Conservation (phyloP, 2,888 invertebrate species). For the Tachina lurida region DNA sequence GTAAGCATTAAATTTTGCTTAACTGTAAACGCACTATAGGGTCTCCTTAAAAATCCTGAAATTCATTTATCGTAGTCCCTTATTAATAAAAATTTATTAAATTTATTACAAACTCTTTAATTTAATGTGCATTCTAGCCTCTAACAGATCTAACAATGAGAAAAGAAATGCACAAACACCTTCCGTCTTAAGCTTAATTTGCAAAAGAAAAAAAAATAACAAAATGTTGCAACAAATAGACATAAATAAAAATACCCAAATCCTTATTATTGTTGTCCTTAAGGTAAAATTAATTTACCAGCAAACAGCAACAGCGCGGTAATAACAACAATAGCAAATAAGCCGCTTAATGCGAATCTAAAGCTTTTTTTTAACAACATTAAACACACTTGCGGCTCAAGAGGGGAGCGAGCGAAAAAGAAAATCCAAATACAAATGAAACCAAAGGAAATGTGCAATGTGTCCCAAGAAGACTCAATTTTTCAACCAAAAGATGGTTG, state of each 20-base stretch:
- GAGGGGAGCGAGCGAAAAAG: not conserved
- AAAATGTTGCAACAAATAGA: not conserved
- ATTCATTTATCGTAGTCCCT: too few species aligned
- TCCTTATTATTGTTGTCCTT: slow-evolving; percentile 64
- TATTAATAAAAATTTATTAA: too few species aligned
- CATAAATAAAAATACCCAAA: slow-evolving; percentile 39
- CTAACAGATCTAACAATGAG: not conserved
- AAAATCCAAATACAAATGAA: slow-evolving; percentile 24
- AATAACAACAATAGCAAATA: slow-evolving; percentile 47
- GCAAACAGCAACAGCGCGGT: slow-evolving; percentile 26
- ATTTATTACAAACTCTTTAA: too few species aligned
- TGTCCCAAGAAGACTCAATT: slow-evolving; percentile 54
- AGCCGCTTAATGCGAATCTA: slow-evolving; percentile 26
- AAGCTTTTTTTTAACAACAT: slow-evolving; percentile 35
- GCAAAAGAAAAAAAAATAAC: not conserved
- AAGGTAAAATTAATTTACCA: slow-evolving; percentile 67
- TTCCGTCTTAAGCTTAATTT: not conserved
- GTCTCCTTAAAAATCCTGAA: too few species aligned
- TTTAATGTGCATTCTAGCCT: not conserved
- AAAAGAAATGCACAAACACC: not conserved
- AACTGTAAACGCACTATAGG: too few species aligned
- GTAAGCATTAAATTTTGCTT: too few species aligned
- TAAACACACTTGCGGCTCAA: slow-evolving; percentile 22
- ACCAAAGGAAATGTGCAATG: slow-evolving; percentile 47
- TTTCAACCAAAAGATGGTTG: slow-evolving; percentile 13